Evolutionary conservation across 2,888 invertebrate species (phyloP), one percentile per base, ranked within the genome.

Genomic region (Panzeria rudis): DNA sequence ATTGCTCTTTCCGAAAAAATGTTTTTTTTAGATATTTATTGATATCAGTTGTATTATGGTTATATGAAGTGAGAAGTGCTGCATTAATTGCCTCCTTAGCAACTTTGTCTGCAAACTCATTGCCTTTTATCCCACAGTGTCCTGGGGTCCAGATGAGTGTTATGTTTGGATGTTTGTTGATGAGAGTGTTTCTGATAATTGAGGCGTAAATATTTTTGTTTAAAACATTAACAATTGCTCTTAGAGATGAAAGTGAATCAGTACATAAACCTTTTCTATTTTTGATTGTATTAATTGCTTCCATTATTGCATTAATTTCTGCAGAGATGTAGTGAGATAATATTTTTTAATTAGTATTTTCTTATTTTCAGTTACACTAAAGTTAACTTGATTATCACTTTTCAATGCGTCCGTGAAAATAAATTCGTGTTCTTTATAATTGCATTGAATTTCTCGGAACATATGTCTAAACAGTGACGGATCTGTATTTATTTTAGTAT

Each of bases 101-200:
- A 8, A 52, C 3, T 15, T 52, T 52, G 20, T 68, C 47, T 8
- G 64, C 44, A 44, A 44, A 44, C 15, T 64, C 64, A 15, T 64
- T 64, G 23, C 64, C 64, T 35, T n/a, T 17, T 17, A 59, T 59
- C 35, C 29, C 29, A 35, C 59, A 29, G 7, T 59, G 35, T 1
- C 38, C 61, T 38, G 47, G 66, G 9, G 69, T 54, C 69, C 56
- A 71, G 11, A 71, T 41, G n/a, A 71, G 41, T 11, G 29, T 56
- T 25, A 59, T 29, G 7, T 56, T 29, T 7, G 56, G 71, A 15
- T 17, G 44, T 56, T 29, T 71, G 4, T 25, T 5, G 17, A 54
- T 59, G 11, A 71, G 7, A n/a, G n/a, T 41, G n/a, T 71, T 71
- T 29, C 71, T 41, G 25, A 56, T 29, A 7, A 0, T 25, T 23